Percentiles rank a stretch among this genome's conserved stretches.
phyloP scores from a whole-genome alignment of 2,113 vertebrate species.

The Xiphophorus maculatus region DNA sequence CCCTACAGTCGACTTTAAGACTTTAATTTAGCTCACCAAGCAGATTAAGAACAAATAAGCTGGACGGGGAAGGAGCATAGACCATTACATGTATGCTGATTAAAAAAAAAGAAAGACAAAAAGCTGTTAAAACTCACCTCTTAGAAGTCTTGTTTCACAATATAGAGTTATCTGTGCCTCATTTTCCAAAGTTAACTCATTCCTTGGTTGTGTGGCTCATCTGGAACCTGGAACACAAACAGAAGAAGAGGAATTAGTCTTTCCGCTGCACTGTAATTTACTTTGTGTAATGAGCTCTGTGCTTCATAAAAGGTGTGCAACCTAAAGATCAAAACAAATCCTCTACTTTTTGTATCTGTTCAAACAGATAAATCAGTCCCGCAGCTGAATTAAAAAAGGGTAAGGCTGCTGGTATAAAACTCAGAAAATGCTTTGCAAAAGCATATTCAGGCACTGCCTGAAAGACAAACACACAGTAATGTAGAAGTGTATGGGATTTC shows the following conservation, averaged over 20 bases:
- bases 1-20: not conserved
- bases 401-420: not conserved
- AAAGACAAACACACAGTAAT: not conserved
- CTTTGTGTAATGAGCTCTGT: slow-evolving; percentile 20
- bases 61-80: not conserved
- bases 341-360: slow-evolving; percentile 13
- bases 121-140: slow-evolving; percentile 59
- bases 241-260: slow-evolving; percentile 34
- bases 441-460: not conserved
- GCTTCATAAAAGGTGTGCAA: slow-evolving; percentile 60
- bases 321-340: slow-evolving; percentile 52
- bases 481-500: not conserved
- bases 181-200: slow-evolving; percentile 46
- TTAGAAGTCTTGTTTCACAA: slow-evolving; percentile 43
- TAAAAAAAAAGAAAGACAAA: not conserved
- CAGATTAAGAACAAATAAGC: slow-evolving; percentile 29
- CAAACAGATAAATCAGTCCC: not conserved
- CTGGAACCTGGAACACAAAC: slow-evolving; percentile 80
- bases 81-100: no score
- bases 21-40: slow-evolving; percentile 30
- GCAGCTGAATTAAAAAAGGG: not conserved
- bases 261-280: slow-evolving; percentile 38
- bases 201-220: slow-evolving; percentile 56
- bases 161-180: slow-evolving; percentile 40
- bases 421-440: not conserved